These are phyloP conservation scores for Avahi laniger DNA, from an alignment of 2,797 vertebrate species.

Conservation along the genomic window DNA sequence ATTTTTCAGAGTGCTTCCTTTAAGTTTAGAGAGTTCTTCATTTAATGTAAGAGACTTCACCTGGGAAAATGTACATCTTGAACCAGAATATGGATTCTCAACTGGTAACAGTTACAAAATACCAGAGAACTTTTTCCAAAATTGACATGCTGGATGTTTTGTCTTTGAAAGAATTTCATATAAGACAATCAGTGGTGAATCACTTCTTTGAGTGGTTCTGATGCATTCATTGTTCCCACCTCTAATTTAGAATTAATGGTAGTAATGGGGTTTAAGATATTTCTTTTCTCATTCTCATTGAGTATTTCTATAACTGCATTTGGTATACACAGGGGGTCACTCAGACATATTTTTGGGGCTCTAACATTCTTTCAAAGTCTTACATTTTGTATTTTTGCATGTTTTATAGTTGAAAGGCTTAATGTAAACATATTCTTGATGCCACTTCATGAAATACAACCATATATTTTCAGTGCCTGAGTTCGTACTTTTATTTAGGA, in stretches of 20 bases:
- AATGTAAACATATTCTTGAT: not conserved
- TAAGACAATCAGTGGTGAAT: not conserved
- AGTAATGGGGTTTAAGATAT: not conserved
- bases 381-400: not conserved
- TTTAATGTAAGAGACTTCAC: not conserved
- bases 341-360: not conserved
- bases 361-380: not conserved
- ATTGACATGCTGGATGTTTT: not conserved
- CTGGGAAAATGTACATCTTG: not conserved
- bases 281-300: not conserved
- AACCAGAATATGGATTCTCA: not conserved
- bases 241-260: not conserved
- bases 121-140: not conserved
- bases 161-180: not conserved
- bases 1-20: not conserved
- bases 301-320: not conserved
- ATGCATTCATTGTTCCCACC: not conserved
- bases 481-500: not conserved
- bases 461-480: not conserved
- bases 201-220: not conserved
- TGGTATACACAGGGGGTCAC: not conserved
- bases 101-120: not conserved
- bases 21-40: not conserved
- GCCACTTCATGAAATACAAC: not conserved
- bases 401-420: not conserved